Conservation (phyloP, 2,113 vertebrate species). For the Promerops cafer region DNA sequence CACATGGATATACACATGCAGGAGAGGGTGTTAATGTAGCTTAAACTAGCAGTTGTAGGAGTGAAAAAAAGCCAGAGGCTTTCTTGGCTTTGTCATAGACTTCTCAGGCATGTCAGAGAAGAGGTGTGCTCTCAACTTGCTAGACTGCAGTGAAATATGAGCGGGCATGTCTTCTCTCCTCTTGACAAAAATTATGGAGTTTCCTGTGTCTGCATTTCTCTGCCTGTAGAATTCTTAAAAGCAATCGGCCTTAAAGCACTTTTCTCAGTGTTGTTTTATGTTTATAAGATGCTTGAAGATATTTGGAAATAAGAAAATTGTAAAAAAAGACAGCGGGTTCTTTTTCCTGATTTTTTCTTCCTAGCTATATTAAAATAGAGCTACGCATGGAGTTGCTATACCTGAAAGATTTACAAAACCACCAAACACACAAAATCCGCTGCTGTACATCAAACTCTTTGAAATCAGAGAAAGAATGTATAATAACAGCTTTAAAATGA, state of each 20-base stretch:
- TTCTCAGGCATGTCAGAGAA: not conserved
- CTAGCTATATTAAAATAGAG: not conserved
- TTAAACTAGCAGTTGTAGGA: not conserved
- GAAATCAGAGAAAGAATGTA: not conserved
- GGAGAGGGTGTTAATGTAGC: not conserved
- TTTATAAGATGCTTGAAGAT: not conserved
- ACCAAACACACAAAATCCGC: not conserved
- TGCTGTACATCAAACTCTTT: not conserved
- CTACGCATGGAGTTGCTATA: not conserved
- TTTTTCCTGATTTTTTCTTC: not conserved
- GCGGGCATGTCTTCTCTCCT: not conserved
- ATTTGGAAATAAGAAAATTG: not conserved
- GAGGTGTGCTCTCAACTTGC: not conserved
- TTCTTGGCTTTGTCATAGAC: not conserved
- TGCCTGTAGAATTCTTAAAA: not conserved
- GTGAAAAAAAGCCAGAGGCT: not conserved
- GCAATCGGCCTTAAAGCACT: not conserved
- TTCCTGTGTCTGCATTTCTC: not conserved
- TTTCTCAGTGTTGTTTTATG: not conserved
- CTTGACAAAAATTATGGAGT: not conserved
- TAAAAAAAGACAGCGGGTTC: not conserved
- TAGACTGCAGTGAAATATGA: not conserved
- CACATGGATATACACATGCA: not conserved
- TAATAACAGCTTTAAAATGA: slow-evolving; percentile 26
- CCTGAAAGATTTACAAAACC: not conserved